Base-by-base conservation (phyloP, 2,888 invertebrate genomes). In the Cremastinae sp. region DNA sequence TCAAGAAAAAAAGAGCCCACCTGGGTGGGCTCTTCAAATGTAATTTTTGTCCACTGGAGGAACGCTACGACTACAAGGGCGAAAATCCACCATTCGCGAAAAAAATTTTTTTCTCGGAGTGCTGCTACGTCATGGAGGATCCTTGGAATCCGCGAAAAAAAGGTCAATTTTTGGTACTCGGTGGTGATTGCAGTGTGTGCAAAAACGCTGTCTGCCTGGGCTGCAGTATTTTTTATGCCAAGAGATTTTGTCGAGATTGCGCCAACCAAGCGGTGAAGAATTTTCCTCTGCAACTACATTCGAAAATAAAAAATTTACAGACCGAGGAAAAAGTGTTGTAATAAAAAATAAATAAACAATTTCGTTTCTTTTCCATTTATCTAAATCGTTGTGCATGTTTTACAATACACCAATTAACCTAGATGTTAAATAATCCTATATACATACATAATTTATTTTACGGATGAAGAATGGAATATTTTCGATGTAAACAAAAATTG, bases 61-160 rank as follows among this genome's bases (percentile, higher is more conserved):
- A 96, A 89, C 92, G 92, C 79, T 95, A 93, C 69, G 93, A 96
- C 81, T 97, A 95, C 85, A 95, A 93, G 88, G 97, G 97, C 18
- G 91, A 89, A 10, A 91, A 92, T 75, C 96, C 96, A 20, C 94
- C 95, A 1, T 96, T 96, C 87, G 92, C 93, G 1, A 93, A 93
- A 79, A 92, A 93, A 71, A 90, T 95, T 43, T 88, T 90, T 39
- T 92, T 96, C 68, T 90, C 92, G 80, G 96, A 96, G 86, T 93
- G 95, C 37, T 94, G 93, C 76, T 97, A 94, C 88, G 90, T 96
- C 0, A 94, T 96, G 93, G 95, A 94, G 84, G 97, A 97, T 90
- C 97, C 97, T 0, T 97, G 97, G 86, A 92, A 93, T 83, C 92
- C 94, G 0, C 93, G 94, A 4, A 93, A 93, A 68, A 93, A 92